Conservation (phyloP, 2,888 invertebrate species). For the Euzetes globulus region DNA sequence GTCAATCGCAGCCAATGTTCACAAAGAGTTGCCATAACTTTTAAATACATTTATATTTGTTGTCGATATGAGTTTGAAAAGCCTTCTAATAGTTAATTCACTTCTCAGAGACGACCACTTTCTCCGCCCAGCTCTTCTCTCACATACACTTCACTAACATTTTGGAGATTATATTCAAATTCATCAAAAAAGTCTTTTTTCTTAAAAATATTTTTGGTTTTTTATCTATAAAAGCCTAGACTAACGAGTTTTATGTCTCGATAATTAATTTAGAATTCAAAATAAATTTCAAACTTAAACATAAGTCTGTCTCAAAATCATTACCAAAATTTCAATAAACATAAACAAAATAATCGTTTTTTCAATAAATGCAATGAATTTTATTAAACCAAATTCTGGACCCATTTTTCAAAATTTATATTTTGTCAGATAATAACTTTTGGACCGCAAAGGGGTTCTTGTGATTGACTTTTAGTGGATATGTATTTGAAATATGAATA, state of each 20-base stretch:
- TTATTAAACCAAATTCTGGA: too few relatives aligned
- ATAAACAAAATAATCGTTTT: background rate
- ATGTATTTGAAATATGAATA: too few relatives aligned
- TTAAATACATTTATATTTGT: background rate
- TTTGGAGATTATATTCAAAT: background rate
- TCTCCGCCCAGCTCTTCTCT: background rate
- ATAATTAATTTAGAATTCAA: background rate
- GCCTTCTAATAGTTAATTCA: background rate
- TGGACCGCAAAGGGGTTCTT: too few relatives aligned
- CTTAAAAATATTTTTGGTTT: background rate
- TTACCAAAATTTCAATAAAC: background rate
- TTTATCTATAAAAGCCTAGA: background rate
- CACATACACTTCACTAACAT: background rate
- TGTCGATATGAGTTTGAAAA: conserved; percentile 2
- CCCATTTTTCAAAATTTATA: too few relatives aligned
- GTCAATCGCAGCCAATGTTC: conserved; percentile 6
- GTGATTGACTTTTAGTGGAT: too few relatives aligned
- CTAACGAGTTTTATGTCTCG: background rate
- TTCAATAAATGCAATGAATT: background rate
- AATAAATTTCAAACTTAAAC: background rate
- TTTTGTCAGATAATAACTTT: too few relatives aligned
- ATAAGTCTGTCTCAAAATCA: background rate
- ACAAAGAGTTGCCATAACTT: background rate
- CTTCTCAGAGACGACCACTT: background rate
- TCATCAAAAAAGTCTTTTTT: background rate